These are phyloP conservation scores for Alethe castanea DNA, from an alignment of 2,113 vertebrate species.

Conservation along the genomic window DNA sequence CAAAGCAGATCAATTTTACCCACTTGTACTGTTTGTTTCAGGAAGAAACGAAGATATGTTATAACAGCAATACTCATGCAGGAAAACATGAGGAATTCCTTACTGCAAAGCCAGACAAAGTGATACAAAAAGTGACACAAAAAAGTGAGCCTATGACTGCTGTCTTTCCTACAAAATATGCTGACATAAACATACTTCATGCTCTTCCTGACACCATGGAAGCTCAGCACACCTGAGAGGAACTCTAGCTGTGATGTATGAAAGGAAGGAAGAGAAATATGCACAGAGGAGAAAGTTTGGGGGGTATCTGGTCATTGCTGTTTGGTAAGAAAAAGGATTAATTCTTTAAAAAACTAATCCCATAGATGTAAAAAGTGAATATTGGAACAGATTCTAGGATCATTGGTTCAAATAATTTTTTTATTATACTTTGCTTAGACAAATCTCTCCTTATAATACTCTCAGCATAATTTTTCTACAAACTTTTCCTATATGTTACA, in stretches of 20 bases:
- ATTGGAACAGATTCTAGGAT: neutral
- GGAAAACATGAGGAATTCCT: neutral
- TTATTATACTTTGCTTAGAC: neutral
- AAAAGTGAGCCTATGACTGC: neutral
- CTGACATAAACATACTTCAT: accelerated
- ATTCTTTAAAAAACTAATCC: neutral
- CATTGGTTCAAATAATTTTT: neutral
- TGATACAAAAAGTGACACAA: neutral
- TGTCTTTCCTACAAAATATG: neutral
- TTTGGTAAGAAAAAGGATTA: neutral
- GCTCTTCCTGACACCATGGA: neutral
- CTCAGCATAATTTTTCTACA: neutral
- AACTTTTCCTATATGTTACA: neutral
- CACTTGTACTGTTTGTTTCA: neutral
- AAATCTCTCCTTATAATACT: neutral
- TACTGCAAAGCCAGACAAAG: neutral
- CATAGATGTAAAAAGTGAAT: neutral
- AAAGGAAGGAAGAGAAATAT: neutral
- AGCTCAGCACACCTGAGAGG: neutral
- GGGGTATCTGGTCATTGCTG: accelerated
- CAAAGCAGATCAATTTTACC: neutral
- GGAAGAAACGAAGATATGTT: neutral
- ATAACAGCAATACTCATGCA: neutral
- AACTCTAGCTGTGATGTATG: neutral
- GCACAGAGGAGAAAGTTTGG: accelerated